Percentiles rank a stretch among this genome's conserved stretches.
These are phyloP conservation scores for Eulemur albifrons DNA, from an alignment of 2,797 vertebrate species.

Conservation along the genomic window DNA sequence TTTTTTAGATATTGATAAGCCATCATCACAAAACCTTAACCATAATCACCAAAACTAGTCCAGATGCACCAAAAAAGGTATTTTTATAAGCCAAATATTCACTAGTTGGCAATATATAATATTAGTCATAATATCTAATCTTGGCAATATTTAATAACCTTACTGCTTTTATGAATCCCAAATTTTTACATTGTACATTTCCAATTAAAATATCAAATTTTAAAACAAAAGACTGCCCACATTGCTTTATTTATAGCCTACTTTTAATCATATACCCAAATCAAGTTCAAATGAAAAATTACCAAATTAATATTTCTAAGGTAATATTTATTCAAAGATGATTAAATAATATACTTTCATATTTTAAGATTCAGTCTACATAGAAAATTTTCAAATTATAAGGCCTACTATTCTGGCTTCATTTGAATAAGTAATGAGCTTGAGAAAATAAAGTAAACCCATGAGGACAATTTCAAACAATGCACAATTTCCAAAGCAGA, in stretches of 20 bases:
- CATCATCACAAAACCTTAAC: background rate
- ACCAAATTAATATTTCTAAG: background rate
- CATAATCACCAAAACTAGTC: background rate
- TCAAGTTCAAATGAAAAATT: conserved; percentile 48
- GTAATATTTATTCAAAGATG: conserved; percentile 19
- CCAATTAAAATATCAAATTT: conserved; percentile 29
- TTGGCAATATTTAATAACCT: background rate
- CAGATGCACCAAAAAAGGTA: background rate
- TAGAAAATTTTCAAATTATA: conserved; percentile 11
- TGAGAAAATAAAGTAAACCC: conserved; percentile 25
- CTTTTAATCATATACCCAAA: background rate
- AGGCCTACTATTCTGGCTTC: conserved; percentile 4
- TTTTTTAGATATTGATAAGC: background rate
- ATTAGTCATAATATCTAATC: background rate
- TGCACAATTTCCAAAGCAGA: conserved; percentile 28
- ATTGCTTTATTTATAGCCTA: background rate
- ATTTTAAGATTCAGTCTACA: background rate
- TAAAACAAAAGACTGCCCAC: background rate
- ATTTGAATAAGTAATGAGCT: background rate
- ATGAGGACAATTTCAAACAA: conserved; percentile 7
- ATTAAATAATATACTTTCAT: background rate
- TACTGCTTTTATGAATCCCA: background rate
- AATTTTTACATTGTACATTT: conserved; percentile 21
- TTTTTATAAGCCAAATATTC: background rate
- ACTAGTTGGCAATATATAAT: background rate